These are phyloP conservation scores for Trichacis sp. DNA, from an alignment of 2,888 invertebrate genomes.

Conservation along the genomic window DNA sequence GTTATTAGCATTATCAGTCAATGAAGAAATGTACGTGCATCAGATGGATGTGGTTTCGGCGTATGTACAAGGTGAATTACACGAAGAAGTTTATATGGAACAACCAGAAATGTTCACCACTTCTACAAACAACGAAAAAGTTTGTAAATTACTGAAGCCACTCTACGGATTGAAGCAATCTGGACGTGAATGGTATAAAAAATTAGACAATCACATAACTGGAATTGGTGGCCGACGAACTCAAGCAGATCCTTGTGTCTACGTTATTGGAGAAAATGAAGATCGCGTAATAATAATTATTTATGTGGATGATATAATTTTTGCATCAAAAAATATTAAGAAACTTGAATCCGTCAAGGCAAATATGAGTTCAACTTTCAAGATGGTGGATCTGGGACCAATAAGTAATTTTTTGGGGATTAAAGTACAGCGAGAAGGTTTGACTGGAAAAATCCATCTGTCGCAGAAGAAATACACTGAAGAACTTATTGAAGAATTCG, in stretches of 20 bases:
- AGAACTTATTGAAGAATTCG: slow-evolving; percentile 34
- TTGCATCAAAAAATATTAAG: slow-evolving; percentile 29
- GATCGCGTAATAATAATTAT: slow-evolving; percentile 23
- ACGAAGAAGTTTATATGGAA: slow-evolving; percentile 38
- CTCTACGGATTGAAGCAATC: slow-evolving; percentile 43
- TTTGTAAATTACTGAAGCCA: slow-evolving; percentile 38
- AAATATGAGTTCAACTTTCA: slow-evolving; percentile 30
- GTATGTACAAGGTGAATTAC: slow-evolving; percentile 38
- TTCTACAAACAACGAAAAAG: slow-evolving; percentile 27
- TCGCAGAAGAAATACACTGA: slow-evolving; percentile 31
- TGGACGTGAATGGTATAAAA: slow-evolving; percentile 32
- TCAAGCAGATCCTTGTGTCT: slow-evolving; percentile 40
- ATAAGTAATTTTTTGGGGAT: slow-evolving; percentile 21
- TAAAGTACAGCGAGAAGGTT: slow-evolving; percentile 17
- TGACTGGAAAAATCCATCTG: slow-evolving; percentile 16
- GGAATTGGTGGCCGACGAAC: slow-evolving; percentile 15
- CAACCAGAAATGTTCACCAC: slow-evolving; percentile 37
- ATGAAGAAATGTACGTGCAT: slow-evolving; percentile 44
- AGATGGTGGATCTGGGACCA: slow-evolving; percentile 39
- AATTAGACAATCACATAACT: slow-evolving; percentile 16
- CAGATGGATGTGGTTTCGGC: slow-evolving; percentile 45
- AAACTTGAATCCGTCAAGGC: slow-evolving; percentile 20
- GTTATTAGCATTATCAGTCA: slow-evolving; percentile 36
- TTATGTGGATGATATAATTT: slow-evolving; percentile 29
- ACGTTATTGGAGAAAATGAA: slow-evolving; percentile 15